Conservation (phyloP, 2,888 invertebrate species). For the Athalia cordata region DNA sequence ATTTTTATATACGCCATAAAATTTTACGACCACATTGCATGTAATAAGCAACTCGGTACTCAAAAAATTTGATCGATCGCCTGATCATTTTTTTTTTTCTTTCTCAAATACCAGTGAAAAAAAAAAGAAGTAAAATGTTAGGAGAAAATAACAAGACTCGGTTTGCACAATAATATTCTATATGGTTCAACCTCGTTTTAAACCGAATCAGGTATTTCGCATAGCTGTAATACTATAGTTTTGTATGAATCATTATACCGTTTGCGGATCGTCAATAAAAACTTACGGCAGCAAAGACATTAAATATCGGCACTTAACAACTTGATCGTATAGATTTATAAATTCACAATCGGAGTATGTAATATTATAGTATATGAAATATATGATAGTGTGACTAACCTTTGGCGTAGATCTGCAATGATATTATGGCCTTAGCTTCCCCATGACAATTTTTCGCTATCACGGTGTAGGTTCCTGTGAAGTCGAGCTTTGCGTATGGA, state of each 20-base stretch:
- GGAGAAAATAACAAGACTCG: neutral
- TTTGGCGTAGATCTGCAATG: constrained; percentile 89
- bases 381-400: constrained; percentile 74
- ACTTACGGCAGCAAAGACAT: too few relatives aligned
- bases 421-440: constrained; percentile 90
- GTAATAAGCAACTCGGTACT: neutral
- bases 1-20: too few relatives aligned
- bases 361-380: neutral
- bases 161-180: neutral
- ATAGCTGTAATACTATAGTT: neutral
- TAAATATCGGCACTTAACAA: neutral
- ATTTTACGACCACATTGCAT: neutral
- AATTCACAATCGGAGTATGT: neutral
- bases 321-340: neutral
- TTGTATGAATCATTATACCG: neutral
- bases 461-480: constrained; percentile 90
- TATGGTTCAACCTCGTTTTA: constrained; percentile 11
- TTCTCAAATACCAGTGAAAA: neutral
- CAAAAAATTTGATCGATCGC: neutral
- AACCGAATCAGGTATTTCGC: neutral
- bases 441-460: constrained; percentile 89
- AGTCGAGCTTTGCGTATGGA: constrained; percentile 89
- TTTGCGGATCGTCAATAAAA: too few relatives aligned
- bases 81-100: neutral
- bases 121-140: neutral